A percentile compares a stretch with the other conserved stretches of the same genome.
phyloP scores from a whole-genome alignment of 2,113 vertebrate species.

The Lepus americanus region DNA sequence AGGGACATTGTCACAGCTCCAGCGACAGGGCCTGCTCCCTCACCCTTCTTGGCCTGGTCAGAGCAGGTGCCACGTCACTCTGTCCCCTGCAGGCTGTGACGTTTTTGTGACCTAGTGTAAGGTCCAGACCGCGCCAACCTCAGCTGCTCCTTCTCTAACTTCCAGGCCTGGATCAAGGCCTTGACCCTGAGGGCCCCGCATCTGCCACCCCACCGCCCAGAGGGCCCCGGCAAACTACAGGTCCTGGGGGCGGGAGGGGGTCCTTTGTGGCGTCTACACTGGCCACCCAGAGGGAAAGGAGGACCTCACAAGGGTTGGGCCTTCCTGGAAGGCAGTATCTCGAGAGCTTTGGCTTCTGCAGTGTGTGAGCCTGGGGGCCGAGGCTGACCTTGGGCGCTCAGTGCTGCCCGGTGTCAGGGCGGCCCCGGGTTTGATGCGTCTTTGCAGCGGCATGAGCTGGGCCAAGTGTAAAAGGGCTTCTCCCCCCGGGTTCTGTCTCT shows the following conservation, averaged over 20 bases:
- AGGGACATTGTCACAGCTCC: neutral
- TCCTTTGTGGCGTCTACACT: neutral
- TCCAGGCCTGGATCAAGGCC: neutral
- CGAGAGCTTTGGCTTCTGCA: neutral
- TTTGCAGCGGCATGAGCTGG: neutral
- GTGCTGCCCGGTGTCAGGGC: neutral
- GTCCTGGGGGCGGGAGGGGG: too few relatives aligned
- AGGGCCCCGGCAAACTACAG: neutral
- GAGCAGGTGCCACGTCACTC: neutral
- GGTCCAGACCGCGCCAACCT: neutral
- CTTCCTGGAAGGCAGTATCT: neutral
- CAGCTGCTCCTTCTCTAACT: neutral
- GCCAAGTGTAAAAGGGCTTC: neutral
- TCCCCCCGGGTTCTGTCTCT: neutral
- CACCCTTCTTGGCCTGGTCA: neutral
- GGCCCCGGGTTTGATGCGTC: neutral
- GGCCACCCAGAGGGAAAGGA: neutral
- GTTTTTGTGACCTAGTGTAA: neutral
- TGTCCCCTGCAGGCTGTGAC: neutral
- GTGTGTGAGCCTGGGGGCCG: neutral
- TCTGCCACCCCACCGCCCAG: neutral
- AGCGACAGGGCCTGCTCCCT: neutral
- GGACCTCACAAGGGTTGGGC: neutral
- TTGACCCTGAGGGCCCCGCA: neutral
- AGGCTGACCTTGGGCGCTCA: fast-evolving